Percentiles rank a stretch among this genome's conserved stretches.
These are phyloP conservation scores for Cybosia mesomella DNA, from an alignment of 2,888 invertebrate genomes.

Conservation along the genomic window DNA sequence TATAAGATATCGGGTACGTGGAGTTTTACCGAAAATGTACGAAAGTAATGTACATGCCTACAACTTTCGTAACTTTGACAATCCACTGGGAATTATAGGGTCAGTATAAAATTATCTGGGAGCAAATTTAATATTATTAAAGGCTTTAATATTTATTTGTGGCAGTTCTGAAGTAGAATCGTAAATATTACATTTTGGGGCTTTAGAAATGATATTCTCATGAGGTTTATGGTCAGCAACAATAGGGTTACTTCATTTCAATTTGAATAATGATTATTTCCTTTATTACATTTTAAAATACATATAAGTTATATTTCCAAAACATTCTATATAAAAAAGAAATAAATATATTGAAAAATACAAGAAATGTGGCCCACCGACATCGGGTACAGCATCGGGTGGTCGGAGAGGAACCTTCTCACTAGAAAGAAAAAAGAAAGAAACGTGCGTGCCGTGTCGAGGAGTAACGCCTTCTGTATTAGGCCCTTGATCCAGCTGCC, in stretches of 20 bases:
- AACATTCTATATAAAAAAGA: no score
- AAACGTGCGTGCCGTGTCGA: no score
- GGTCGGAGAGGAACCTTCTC: no score
- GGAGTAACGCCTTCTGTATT: no score
- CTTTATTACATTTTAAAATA: no score
- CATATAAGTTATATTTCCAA: no score
- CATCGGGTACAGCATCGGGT: no score
- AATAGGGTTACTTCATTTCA: not conserved
- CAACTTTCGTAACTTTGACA: slow-evolving; percentile 12
- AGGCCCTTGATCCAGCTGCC: no score
- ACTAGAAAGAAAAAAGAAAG: no score
- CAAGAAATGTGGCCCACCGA: no score
- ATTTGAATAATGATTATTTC: not conserved
- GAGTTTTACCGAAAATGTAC: slow-evolving; percentile 9
- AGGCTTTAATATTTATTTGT: slow-evolving; percentile 10
- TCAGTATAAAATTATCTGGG: slow-evolving; percentile 2
- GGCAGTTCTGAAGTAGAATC: not conserved
- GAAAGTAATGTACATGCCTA: slow-evolving; percentile 11
- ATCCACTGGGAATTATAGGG: slow-evolving; percentile 2
- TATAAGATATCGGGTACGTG: slow-evolving; percentile 24
- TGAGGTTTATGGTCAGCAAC: not conserved
- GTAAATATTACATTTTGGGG: not conserved
- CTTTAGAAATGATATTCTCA: not conserved
- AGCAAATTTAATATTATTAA: slow-evolving; percentile 15
- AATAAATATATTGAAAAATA: no score